Evolutionary conservation across 2,113 vertebrate species (phyloP).

Genomic region (Pholis gunnellus): DNA sequence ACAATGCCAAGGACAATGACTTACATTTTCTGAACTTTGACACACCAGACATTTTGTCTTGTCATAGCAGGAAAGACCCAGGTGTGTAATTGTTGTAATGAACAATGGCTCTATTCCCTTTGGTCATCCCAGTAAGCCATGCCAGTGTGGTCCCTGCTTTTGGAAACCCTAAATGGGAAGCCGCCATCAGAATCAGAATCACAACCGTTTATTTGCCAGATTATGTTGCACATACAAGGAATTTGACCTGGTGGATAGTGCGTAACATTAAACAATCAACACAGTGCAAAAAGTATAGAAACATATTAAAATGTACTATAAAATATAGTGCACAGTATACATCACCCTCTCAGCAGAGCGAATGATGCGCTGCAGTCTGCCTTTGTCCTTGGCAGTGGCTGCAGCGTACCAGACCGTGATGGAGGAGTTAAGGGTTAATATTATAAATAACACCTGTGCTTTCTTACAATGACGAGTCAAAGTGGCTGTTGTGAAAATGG

Average conservation of each 20-base stretch:
- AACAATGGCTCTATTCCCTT: background rate
- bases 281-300: too few relatives aligned
- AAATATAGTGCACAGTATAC: too few relatives aligned
- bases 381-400: too few relatives aligned
- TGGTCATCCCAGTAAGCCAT: background rate
- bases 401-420: too few relatives aligned
- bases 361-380: too few relatives aligned
- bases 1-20: background rate
- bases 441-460: background rate
- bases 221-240: too few relatives aligned
- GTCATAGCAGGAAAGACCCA: background rate
- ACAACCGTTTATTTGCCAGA: too few relatives aligned
- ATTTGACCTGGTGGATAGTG: too few relatives aligned
- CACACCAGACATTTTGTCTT: background rate
- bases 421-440: background rate
- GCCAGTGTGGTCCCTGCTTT: background rate
- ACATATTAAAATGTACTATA: too few relatives aligned
- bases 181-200: background rate
- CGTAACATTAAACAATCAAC: too few relatives aligned
- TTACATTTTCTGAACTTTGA: too few relatives aligned
- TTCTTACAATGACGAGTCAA: background rate
- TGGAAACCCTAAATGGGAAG: background rate
- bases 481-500: background rate
- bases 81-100: background rate
- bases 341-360: too few relatives aligned